These are phyloP conservation scores for Manis javanica DNA, from an alignment of 2,797 vertebrate species.

Conservation along the genomic window DNA sequence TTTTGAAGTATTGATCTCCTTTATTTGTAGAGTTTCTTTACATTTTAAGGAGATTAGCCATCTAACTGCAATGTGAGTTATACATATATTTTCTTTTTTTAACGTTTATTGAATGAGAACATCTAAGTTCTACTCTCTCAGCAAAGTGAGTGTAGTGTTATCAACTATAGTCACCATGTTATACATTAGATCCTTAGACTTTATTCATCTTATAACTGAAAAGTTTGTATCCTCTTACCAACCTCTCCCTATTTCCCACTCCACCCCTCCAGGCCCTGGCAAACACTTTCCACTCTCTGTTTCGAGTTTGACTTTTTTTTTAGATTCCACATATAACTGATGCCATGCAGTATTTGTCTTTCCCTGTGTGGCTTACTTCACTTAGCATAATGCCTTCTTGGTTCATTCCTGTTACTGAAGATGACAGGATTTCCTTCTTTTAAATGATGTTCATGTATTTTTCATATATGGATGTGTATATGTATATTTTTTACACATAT, in stretches of 20 bases:
- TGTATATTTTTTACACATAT: too few species aligned
- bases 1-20: background rate
- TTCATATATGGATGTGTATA: too few species aligned
- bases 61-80: background rate
- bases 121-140: background rate
- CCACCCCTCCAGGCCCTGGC: background rate
- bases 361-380: background rate
- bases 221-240: background rate
- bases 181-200: background rate
- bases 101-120: background rate
- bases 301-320: too few species aligned
- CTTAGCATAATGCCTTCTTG: background rate
- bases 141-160: background rate
- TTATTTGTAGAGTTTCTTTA: slow-evolving; percentile 10
- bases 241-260: background rate
- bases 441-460: background rate
- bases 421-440: background rate
- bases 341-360: background rate
- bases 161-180: background rate
- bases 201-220: background rate
- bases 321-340: background rate
- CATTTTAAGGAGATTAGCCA: background rate
- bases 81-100: background rate
- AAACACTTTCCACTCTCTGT: background rate
- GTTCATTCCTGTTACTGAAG: background rate